Evolutionary conservation across 2,888 invertebrate genomes (phyloP).

Genomic region (Troides helena): DNA sequence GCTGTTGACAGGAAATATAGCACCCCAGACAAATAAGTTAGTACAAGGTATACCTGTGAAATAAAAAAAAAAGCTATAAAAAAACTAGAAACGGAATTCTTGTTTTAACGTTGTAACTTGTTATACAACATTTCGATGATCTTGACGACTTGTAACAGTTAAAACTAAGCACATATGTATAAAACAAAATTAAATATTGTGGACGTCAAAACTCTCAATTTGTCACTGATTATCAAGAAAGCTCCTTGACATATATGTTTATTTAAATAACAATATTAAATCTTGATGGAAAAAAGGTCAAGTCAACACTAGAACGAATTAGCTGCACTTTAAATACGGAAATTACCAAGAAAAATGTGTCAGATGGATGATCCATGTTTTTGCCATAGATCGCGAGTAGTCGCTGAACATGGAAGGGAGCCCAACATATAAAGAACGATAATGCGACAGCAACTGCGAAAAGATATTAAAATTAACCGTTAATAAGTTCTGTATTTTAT

Average conservation of each 20-base stretch:
- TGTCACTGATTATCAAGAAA: no score
- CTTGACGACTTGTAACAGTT: background rate
- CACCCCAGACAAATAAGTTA: constrained; percentile 92
- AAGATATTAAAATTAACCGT: constrained; percentile 24
- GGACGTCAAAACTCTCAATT: background rate
- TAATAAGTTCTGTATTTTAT: background rate
- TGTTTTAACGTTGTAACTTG: constrained; percentile 3
- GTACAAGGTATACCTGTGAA: constrained; percentile 82
- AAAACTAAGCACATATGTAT: background rate
- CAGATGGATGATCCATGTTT: constrained; percentile 67
- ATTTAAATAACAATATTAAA: no score
- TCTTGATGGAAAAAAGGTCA: no score
- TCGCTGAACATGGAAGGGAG: constrained; percentile 95
- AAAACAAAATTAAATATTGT: background rate
- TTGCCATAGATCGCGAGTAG: constrained; percentile 88
- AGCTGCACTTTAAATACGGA: background rate
- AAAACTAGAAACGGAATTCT: constrained; percentile 28
- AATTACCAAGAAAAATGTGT: constrained; percentile 66
- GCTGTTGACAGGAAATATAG: constrained; percentile 95
- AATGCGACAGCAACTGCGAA: constrained; percentile 91
- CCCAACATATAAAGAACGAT: constrained; percentile 92
- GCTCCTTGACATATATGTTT: no score
- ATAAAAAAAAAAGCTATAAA: constrained; percentile 19
- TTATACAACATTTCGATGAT: constrained; percentile 13
- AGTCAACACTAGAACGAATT: no score